Base-by-base conservation (phyloP, 1,140 invertebrate genomes). In the Penaeus chinensis region DNA sequence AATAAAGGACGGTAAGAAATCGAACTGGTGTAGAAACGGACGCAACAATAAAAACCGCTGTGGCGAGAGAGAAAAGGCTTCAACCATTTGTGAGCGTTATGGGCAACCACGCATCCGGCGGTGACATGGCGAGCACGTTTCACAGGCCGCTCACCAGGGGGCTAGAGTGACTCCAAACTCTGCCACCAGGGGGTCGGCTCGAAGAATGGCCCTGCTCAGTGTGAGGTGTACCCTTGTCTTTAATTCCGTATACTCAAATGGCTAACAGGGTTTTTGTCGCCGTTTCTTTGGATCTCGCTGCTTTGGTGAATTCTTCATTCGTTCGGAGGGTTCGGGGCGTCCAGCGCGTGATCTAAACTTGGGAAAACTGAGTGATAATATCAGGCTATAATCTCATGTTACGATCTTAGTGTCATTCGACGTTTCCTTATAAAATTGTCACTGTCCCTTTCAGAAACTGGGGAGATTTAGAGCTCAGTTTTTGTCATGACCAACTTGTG, bases 381-480 rank as follows among this genome's bases (percentile, higher is more conserved):
- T 83, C 47, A 60, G 62, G 24, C 54, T 74, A 61, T 87, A 87
- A 87, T 87, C 85, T 83, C 80, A 11, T 87, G 85, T 87, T 87
- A 87, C 85, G 85, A 87, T 87, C 85, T 87, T 83, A 77, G 80
- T 82, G 85, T 87, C 85, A 83, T 87, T 87, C 80, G 80, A 42
- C 80, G 85, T 87, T 87, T 87, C 85, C 85, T 87, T 87, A 87
- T 87, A 87, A 87, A 87, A 87, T 87, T 87, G 85, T 87, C 85
- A 87, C 85, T 87, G 85, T 87, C 85, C 79, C 80, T 87, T 87
- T 83, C 80, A 87, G 85, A 83, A 78, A 74, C 79, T 62, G 62
- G 42, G 84, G 62, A 47, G 79, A 82, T 82, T 82, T 76, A 22
- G 85, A 82, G 69, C 27, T 79, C 24, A 47, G 85, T 87, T 87